Percentiles rank a stretch among this genome's conserved stretches.
Evolutionary conservation across 37 sponge, comb jelly and placozoan species (phyloP).

Genomic region (Petrosia ficiformis): DNA sequence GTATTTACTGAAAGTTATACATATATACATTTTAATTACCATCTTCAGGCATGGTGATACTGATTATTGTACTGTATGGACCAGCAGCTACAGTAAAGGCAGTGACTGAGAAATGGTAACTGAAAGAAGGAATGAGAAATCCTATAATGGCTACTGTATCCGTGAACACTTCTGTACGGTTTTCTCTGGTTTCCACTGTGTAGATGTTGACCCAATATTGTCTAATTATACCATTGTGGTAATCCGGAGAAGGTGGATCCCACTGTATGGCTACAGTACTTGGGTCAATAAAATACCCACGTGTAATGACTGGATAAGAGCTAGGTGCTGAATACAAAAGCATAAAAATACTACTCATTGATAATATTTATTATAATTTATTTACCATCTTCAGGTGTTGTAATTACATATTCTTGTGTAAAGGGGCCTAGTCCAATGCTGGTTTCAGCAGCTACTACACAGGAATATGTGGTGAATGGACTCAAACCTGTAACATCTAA

Average conservation of each 20-base stretch:
- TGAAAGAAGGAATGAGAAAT: slow-evolving; percentile 7
- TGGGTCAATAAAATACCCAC: neutral
- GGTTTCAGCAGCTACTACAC: slow-evolving; percentile 32
- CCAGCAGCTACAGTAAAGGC: slow-evolving; percentile 24
- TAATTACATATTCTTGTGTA: slow-evolving; percentile 7
- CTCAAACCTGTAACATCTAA: neutral
- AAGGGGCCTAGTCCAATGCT: slow-evolving; percentile 29
- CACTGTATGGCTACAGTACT: slow-evolving; percentile 14
- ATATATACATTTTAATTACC: slow-evolving; percentile 3
- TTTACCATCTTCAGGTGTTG: slow-evolving; percentile 51
- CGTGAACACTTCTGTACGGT: neutral
- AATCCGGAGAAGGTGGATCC: slow-evolving; percentile 1
- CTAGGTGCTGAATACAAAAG: neutral
- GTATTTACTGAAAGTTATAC: neutral
- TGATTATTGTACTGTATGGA: slow-evolving; percentile 20
- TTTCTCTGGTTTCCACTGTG: neutral
- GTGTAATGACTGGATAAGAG: neutral
- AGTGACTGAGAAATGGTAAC: slow-evolving; percentile 4
- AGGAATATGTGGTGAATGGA: slow-evolving; percentile 33
- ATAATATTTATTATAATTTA: too few relatives aligned
- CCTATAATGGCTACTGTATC: neutral
- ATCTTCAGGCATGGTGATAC: slow-evolving; percentile 18
- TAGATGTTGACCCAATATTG: neutral
- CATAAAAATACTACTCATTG: neutral
- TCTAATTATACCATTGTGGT: slow-evolving; percentile 24